Evolutionary conservation across 2,113 vertebrate genomes (phyloP), one percentile per base, ranked within the genome.

Genomic region (Aythya baeri): DNA sequence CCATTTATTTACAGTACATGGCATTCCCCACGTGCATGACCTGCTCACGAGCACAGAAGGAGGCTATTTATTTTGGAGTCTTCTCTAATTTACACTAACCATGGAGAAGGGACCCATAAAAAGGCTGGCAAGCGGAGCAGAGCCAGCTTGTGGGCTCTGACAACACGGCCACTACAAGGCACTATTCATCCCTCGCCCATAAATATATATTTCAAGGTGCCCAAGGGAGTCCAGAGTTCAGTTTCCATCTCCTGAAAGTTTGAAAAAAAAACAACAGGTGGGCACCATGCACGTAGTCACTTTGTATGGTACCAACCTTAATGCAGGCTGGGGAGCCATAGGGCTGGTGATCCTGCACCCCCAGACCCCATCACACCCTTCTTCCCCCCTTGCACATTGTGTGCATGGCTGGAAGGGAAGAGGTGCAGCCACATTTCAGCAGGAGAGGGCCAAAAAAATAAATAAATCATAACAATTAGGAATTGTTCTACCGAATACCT

Each of bases 341-440:
- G n/a, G 50, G 57, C 13, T 4, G 3, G 8, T 3, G 13, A 31
- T 11, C 13, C 38, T 4, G 0, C 26, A 55, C 7, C 38, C 43
- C 17, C 1, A 0, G 7, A 57, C 26, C 41, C n/a, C 21, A 23
- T 59, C 1, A 1, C 44, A 34, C 7, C 25, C 17, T 36, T n/a
- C 50, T 13, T 12, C 12, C 50, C 50, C 50, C 22, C 23, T 58
- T 16, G 43, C 49, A 13, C 6, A 15, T 36, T 12, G 3, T 9
- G 43, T 50, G 34, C 49, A 70, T 58, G 81, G 50, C 29, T n/a
- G 18, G 6, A 20, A 25, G 10, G 38, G 58, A 46, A 58, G 41
- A 32, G 4, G 4, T 11, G 31, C 36, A n/a, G 26, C n/a, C 20
- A n/a, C 6, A 17, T 61, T 32, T 52, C 25, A 27, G 32, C 3